Percentiles rank a stretch among this genome's conserved stretches.
These are phyloP conservation scores for Meliscaeva auricollis DNA, from an alignment of 2,888 invertebrate species.

Conservation along the genomic window DNA sequence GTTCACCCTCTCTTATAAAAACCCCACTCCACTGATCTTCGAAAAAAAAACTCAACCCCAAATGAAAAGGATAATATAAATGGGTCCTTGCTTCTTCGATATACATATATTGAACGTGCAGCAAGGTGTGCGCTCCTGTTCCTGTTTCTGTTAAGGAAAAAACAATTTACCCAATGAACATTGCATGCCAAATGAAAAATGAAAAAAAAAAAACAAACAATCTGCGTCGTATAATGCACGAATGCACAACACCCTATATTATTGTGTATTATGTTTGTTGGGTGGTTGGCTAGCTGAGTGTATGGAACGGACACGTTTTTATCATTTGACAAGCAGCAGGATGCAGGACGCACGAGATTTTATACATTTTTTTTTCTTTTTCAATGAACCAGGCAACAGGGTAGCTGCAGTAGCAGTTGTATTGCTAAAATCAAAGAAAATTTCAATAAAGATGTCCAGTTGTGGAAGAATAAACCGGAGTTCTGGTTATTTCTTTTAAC, in stretches of 20 bases:
- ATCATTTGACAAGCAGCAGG: constrained; percentile 67
- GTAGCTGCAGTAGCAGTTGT: neutral
- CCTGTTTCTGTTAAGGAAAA: constrained; percentile 42
- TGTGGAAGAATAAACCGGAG: constrained; percentile 4
- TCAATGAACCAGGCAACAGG: neutral
- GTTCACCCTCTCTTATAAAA: constrained; percentile 36
- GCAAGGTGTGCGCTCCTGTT: constrained; percentile 54
- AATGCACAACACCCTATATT: constrained; percentile 69
- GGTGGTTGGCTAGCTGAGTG: constrained; percentile 35
- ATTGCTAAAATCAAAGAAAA: constrained; percentile 44
- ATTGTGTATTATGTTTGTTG: constrained; percentile 24
- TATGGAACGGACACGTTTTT: constrained; percentile 63
- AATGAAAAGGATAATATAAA: constrained; percentile 49
- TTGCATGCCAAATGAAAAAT: constrained; percentile 35
- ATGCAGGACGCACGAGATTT: constrained; percentile 36
- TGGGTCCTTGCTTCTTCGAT: constrained; percentile 41
- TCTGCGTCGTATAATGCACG: constrained; percentile 73
- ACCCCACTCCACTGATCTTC: constrained; percentile 8
- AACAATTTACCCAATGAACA: constrained; percentile 69
- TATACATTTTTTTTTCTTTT: neutral
- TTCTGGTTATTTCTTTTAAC: constrained; percentile 10
- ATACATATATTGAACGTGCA: constrained; percentile 21
- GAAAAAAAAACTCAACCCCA: constrained; percentile 34
- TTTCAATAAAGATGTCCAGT: constrained; percentile 56
- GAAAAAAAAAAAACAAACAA: constrained; percentile 61